These are phyloP conservation scores for Ganaspis sp. DNA, from an alignment of 1,140 invertebrate species.

Conservation along the genomic window DNA sequence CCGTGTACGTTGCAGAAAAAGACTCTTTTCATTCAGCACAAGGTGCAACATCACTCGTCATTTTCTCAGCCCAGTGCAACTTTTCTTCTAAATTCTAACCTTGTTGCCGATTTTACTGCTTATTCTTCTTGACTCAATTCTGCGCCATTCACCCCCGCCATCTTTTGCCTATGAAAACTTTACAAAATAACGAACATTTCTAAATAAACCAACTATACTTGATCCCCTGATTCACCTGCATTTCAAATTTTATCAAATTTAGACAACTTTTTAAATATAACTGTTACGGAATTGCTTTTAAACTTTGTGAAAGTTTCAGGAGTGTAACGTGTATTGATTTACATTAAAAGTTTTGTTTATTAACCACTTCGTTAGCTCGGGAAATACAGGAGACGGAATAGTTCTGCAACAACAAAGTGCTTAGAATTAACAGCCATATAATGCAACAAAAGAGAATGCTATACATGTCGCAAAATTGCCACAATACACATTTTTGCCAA, in stretches of 20 bases:
- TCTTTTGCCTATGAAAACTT: background rate
- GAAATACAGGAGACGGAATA: background rate
- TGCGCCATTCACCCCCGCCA: slow-evolving; percentile 25
- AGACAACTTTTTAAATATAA: background rate
- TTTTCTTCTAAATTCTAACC: background rate
- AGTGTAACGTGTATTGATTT: background rate
- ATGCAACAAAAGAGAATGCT: background rate
- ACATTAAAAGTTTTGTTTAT: slow-evolving; percentile 11
- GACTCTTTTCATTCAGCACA: background rate
- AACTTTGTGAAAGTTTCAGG: slow-evolving; percentile 9
- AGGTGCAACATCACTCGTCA: background rate
- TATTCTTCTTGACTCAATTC: slow-evolving; percentile 20
- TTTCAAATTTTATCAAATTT: background rate
- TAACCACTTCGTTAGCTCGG: background rate
- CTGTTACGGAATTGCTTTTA: background rate
- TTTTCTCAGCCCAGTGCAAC: background rate
- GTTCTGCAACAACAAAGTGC: background rate
- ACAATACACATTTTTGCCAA: background rate
- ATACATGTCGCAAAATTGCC: background rate
- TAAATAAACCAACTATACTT: no score
- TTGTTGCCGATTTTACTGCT: background rate
- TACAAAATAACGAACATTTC: background rate
- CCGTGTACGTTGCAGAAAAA: background rate
- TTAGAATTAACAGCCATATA: background rate
- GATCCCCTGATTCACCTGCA: background rate